These are phyloP conservation scores for Phyllotreta striolata DNA, from an alignment of 2,888 invertebrate species.

Conservation along the genomic window DNA sequence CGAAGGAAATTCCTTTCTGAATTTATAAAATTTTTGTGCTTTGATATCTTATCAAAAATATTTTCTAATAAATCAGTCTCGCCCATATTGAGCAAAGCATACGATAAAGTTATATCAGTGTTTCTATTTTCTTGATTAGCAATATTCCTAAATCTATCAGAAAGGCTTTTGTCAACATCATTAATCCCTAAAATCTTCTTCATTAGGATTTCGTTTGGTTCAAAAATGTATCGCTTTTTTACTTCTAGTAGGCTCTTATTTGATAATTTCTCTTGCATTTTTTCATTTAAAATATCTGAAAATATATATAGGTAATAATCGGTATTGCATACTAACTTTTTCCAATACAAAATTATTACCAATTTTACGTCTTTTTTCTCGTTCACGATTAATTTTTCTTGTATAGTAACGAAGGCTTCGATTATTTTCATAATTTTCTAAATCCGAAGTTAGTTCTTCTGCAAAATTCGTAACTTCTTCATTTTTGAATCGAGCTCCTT, in stretches of 20 bases:
- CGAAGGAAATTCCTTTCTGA: conserved; percentile 40
- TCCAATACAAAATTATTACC: conserved; percentile 2
- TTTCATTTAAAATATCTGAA: conserved; percentile 37
- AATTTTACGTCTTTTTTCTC: not conserved
- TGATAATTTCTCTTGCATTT: conserved; percentile 35
- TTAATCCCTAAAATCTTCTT: conserved; percentile 30
- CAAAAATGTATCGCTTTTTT: conserved; percentile 35
- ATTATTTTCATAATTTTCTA: conserved; percentile 16
- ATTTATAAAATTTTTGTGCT: conserved; percentile 28
- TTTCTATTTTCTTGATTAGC: conserved; percentile 31
- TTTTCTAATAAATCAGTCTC: conserved; percentile 31
- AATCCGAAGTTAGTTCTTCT: conserved; percentile 26
- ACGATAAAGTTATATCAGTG: conserved; percentile 39
- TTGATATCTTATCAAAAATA: conserved; percentile 33
- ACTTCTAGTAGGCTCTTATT: conserved; percentile 32
- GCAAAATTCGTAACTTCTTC: conserved; percentile 21
- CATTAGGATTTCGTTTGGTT: conserved; percentile 37
- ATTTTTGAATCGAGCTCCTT: conserved; percentile 11
- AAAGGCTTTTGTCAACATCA: not conserved
- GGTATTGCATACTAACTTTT: not conserved
- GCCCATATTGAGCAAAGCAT: conserved; percentile 36
- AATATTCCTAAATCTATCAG: conserved; percentile 4
- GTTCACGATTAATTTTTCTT: conserved; percentile 8
- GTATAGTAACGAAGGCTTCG: conserved; percentile 15
- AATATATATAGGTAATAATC: not conserved